These are phyloP conservation scores for Lepidurus apus DNA, from an alignment of 1,140 invertebrate species.

Conservation along the genomic window DNA sequence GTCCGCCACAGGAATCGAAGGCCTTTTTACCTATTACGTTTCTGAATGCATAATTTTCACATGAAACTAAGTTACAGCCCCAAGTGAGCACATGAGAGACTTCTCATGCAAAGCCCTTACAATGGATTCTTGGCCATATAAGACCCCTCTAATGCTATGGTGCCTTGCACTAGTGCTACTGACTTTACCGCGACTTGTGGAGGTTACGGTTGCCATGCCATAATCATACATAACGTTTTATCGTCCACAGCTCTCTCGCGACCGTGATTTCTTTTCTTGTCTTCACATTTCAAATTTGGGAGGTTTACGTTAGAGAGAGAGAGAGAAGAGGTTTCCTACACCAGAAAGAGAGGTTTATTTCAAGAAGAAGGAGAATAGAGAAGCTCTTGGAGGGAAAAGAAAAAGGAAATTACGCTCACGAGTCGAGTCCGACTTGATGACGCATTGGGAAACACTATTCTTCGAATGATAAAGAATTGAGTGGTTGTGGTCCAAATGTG, in stretches of 20 bases:
- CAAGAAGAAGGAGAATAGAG: neutral
- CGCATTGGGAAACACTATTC: neutral
- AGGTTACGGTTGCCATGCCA: neutral
- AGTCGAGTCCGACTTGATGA: neutral
- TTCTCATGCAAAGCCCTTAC: constrained; percentile 5
- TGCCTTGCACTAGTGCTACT: neutral
- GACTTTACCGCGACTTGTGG: neutral
- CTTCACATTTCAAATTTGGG: neutral
- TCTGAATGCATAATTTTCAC: neutral
- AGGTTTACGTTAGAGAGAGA: neutral
- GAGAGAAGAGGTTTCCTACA: neutral
- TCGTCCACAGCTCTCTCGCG: neutral
- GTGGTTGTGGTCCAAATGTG: neutral
- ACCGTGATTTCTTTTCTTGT: neutral
- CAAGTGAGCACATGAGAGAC: neutral
- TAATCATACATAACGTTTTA: constrained; percentile 6
- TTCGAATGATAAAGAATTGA: neutral
- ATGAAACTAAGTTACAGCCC: neutral
- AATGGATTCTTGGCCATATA: neutral
- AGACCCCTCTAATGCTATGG: neutral
- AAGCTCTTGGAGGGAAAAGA: neutral
- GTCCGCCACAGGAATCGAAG: neutral
- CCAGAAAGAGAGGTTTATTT: neutral
- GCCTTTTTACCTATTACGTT: constrained; percentile 11
- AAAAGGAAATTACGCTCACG: neutral